Evolutionary conservation across 2,888 invertebrate genomes (phyloP), one percentile per base, ranked within the genome.

Genomic region (Drosophila nigricruria): DNA sequence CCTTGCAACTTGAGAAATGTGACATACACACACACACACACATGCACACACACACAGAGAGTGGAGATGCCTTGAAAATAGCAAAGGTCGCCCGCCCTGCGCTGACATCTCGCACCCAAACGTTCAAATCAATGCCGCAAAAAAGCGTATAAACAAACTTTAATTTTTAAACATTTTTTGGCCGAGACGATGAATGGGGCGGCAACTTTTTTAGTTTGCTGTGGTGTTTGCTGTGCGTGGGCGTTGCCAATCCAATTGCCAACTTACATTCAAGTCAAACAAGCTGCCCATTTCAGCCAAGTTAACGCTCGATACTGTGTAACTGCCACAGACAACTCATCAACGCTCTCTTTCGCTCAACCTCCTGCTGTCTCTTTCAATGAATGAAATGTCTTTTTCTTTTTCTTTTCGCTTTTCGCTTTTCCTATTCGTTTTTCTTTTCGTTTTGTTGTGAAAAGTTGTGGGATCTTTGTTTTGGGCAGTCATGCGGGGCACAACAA

Each of bases 181-280:
- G 58, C 57, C 32, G 52, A 61, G 61, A 60, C 76, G 67, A 75
- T 67, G 76, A 83, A 42, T 61, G 57, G 79, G 89, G 81, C 88
- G 84, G 43, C 20, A 68, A 75, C 60, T 73, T 74, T 47, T 53
- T 23, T 32, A 64, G 50, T 56, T 54, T 71, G 53, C 30, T 42
- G 34, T 56, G 59, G 60, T 60, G 45, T 57, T 57, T 70, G 58
- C 34, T 43, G 36, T 53, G 57, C 64, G 81, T 58, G 87, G 81
- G 84, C 89, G 89, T 79, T 72, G 72, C 72, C 73, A 67, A 75
- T 81, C 70, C 77, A 81, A 83, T 83, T 81, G 84, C 89, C 81
- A 89, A 89, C 89, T 83, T 73, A 74, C 81, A 83, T 70, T 69
- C 69, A 88, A 84, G 40, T 75, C 77, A 86, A 82, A 87, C 78